Percentiles rank a stretch among this genome's conserved stretches.
These are phyloP conservation scores for Melanchra persicariae DNA, from an alignment of 2,888 invertebrate genomes.

Conservation along the genomic window DNA sequence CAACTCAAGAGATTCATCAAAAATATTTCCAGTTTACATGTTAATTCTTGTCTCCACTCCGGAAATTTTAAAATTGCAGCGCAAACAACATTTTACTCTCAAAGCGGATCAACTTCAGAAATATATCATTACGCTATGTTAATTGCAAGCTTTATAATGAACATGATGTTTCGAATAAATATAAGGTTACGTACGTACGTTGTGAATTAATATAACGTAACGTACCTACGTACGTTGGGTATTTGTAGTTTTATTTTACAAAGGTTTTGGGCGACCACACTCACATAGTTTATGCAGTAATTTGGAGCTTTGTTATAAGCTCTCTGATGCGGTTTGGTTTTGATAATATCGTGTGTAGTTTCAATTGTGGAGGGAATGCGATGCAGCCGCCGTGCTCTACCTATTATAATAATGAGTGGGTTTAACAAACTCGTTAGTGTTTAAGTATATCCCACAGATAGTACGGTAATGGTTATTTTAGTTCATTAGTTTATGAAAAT, in stretches of 20 bases:
- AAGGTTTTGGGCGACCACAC: constrained; percentile 25
- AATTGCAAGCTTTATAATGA: constrained; percentile 50
- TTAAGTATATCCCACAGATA: background rate
- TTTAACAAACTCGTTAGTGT: background rate
- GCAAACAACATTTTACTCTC: constrained; percentile 39
- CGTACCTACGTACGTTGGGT: no score
- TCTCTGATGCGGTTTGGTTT: constrained; percentile 54
- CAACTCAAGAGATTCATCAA: constrained; percentile 21
- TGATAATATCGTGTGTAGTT: constrained; percentile 36
- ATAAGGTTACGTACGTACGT: background rate
- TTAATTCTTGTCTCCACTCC: constrained; percentile 26
- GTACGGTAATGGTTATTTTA: background rate
- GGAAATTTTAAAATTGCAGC: constrained; percentile 43
- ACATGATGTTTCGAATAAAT: constrained; percentile 28
- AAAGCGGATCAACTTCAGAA: constrained; percentile 56
- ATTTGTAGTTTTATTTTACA: constrained; percentile 30
- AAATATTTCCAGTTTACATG: constrained; percentile 41
- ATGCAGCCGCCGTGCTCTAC: background rate
- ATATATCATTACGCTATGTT: constrained; percentile 49
- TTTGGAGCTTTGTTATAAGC: constrained; percentile 59
- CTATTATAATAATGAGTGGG: constrained; percentile 21
- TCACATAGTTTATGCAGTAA: constrained; percentile 55
- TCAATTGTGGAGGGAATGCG: constrained; percentile 26
- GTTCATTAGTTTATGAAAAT: background rate
- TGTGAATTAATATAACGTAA: background rate